phyloP scores from a whole-genome alignment of 2,888 invertebrate genomes.

The Papilio elwesi region DNA sequence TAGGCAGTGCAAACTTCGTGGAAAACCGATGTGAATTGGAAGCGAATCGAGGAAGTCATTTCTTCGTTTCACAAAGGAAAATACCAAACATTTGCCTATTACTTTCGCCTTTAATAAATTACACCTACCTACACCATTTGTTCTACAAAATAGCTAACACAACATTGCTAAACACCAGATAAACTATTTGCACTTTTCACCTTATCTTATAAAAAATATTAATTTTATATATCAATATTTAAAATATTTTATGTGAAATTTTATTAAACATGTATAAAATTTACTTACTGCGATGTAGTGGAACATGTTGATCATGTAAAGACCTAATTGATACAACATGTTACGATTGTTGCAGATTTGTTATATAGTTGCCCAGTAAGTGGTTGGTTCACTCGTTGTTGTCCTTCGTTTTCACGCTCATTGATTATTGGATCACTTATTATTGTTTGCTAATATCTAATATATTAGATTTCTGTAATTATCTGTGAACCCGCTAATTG shows the following conservation, averaged over 20 bases:
- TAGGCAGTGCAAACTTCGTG: not conserved
- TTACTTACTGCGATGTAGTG: slow-evolving; percentile 67
- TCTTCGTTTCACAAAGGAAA: too few relatives aligned
- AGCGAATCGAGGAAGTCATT: too few relatives aligned
- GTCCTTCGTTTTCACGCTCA: slow-evolving; percentile 74
- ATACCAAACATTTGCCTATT: too few relatives aligned
- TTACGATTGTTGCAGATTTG: slow-evolving; percentile 45
- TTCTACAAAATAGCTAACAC: too few relatives aligned
- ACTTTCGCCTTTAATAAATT: too few relatives aligned
- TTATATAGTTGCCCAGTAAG: slow-evolving; percentile 64
- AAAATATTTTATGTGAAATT: too few relatives aligned
- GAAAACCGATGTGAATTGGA: not conserved
- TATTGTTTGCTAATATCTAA: slow-evolving; percentile 37
- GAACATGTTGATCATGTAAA: slow-evolving; percentile 61
- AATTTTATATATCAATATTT: too few relatives aligned
- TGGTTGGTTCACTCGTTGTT: slow-evolving; percentile 64
- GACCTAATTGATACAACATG: slow-evolving; percentile 38
- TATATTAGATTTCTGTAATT: slow-evolving; percentile 57
- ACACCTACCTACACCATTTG: too few relatives aligned
- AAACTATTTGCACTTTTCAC: too few relatives aligned
- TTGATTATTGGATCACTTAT: slow-evolving; percentile 66
- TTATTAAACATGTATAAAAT: not conserved
- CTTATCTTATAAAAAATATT: too few relatives aligned
- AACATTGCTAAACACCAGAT: too few relatives aligned
- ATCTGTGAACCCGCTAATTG: slow-evolving; percentile 16